Conservation (phyloP, 2,797 vertebrate genomes). For the Caiman crocodilus region DNA sequence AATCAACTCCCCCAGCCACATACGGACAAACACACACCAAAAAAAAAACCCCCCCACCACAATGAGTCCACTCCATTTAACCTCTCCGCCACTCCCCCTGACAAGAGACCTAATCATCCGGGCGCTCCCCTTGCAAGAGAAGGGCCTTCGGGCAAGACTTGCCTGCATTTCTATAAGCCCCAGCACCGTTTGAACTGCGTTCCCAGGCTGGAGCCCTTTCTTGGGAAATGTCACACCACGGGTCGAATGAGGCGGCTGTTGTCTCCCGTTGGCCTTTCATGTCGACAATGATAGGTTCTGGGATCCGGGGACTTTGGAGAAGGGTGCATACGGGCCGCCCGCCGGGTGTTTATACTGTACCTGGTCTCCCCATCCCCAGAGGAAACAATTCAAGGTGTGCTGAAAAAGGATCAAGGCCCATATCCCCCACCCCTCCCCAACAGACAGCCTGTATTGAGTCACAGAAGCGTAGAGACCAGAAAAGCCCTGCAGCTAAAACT, state of each 20-base stretch:
- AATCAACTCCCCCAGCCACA: constrained; percentile 75
- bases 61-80: not conserved
- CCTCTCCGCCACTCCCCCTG: not conserved
- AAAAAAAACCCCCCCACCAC: not conserved
- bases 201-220: constrained; percentile 31
- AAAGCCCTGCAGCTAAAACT: not conserved
- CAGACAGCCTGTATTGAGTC: not conserved
- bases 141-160: constrained; percentile 29
- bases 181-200: constrained; percentile 57
- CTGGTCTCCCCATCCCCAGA: not conserved
- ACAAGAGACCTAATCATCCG: constrained; percentile 12
- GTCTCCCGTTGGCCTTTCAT: constrained; percentile 63
- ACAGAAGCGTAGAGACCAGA: rapidly evolving
- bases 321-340: not conserved
- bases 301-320: not conserved
- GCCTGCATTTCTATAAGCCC: constrained; percentile 80
- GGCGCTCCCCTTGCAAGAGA: constrained; percentile 45
- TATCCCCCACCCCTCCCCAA: not conserved
- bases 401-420: rapidly evolving
- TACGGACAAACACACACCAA: constrained; percentile 18
- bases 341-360: not conserved
- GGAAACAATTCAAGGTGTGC: not conserved
- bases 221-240: constrained; percentile 42
- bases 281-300: not conserved
- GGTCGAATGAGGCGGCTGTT: not conserved